phyloP scores from a whole-genome alignment of 2,888 invertebrate genomes.

The Erebia epiphron region DNA sequence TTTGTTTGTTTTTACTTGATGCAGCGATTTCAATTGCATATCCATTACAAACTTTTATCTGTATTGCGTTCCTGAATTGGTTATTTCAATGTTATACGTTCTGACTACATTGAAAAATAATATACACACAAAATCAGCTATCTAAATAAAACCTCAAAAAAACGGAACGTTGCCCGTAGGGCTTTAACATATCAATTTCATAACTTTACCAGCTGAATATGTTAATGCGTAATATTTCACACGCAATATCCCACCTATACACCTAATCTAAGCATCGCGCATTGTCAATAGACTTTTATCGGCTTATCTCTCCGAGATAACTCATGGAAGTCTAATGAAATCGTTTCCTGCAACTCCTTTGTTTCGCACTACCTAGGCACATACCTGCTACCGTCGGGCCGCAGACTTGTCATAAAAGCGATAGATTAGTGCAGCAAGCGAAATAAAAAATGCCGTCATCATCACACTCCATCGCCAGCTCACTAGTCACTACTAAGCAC shows the following conservation, averaged over 20 bases:
- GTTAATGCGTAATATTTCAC: background rate
- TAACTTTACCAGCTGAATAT: background rate
- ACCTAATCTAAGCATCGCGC: slow-evolving; percentile 10
- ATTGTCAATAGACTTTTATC: slow-evolving; percentile 19
- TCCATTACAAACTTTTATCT: slow-evolving; percentile 43
- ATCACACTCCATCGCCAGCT: too few relatives aligned
- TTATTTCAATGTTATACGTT: background rate
- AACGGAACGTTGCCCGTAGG: too few relatives aligned
- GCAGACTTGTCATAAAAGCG: background rate
- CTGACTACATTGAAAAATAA: background rate
- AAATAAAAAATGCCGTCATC: too few relatives aligned
- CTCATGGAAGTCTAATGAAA: slow-evolving; percentile 19
- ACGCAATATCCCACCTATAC: slow-evolving; percentile 6
- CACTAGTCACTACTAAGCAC: too few relatives aligned
- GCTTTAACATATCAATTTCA: background rate
- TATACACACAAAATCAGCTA: background rate
- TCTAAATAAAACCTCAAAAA: too few relatives aligned
- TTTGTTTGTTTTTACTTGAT: slow-evolving; percentile 79
- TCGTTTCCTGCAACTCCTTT: slow-evolving; percentile 35
- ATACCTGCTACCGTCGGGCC: background rate
- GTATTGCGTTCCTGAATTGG: slow-evolving; percentile 31
- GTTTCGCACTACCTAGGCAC: slow-evolving; percentile 29
- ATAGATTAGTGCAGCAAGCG: too few relatives aligned
- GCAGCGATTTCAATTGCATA: slow-evolving; percentile 71
- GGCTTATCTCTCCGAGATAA: slow-evolving; percentile 14